phyloP scores from a whole-genome alignment of 2,113 vertebrate genomes.

The Anser brachyrhynchus region DNA sequence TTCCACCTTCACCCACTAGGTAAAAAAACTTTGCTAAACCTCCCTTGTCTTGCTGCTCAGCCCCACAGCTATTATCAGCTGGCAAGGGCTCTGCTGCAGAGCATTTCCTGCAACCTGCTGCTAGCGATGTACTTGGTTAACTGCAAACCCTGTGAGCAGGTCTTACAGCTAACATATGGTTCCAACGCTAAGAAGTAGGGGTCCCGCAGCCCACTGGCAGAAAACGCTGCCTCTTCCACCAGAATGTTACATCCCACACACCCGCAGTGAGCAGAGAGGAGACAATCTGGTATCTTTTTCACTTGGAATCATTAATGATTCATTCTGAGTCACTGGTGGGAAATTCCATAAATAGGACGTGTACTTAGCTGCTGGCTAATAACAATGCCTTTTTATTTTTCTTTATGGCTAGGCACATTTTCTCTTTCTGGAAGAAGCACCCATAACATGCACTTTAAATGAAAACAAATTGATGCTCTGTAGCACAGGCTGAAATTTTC shows the following conservation, averaged over 20 bases:
- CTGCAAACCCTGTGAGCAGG: constrained; percentile 8
- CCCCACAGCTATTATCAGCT: not conserved
- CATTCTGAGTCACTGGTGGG: constrained; percentile 61
- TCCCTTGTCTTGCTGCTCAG: not conserved
- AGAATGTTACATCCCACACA: constrained; percentile 42
- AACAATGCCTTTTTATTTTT: constrained; percentile 52
- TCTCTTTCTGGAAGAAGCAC: constrained; percentile 11
- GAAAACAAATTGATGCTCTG: not conserved
- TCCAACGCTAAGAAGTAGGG: not conserved
- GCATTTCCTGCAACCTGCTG: not conserved
- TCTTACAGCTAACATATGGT: constrained; percentile 19
- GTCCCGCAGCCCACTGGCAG: not conserved
- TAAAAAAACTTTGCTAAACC: not conserved
- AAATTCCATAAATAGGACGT: constrained; percentile 59
- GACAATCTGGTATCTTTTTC: constrained; percentile 29
- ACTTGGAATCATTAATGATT: constrained; percentile 61
- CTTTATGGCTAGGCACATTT: not conserved
- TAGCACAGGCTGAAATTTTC: not conserved
- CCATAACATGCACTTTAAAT: not conserved
- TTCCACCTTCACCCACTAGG: not conserved
- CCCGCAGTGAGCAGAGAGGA: constrained; percentile 18
- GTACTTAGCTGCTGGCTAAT: not conserved
- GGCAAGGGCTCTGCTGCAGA: constrained; percentile 2
- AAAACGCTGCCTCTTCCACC: constrained; percentile 13
- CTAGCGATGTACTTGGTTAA: not conserved